These are phyloP conservation scores for Portunus trituberculatus DNA, from an alignment of 1,140 invertebrate genomes.

Conservation along the genomic window DNA sequence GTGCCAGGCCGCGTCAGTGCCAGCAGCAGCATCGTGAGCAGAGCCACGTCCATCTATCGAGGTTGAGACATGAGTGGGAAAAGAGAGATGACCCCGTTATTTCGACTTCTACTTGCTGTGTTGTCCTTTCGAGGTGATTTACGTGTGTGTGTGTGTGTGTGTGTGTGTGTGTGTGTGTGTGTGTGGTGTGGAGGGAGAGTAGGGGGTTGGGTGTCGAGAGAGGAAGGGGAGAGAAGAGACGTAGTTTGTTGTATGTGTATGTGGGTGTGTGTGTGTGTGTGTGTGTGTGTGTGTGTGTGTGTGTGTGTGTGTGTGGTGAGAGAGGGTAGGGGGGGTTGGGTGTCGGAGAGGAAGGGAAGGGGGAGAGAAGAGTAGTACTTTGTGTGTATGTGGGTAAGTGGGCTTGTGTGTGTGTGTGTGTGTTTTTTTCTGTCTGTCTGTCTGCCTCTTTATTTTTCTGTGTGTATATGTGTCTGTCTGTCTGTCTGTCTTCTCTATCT, in stretches of 20 bases:
- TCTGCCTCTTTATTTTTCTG: neutral
- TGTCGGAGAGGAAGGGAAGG: no score
- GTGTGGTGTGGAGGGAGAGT: neutral
- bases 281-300: no score
- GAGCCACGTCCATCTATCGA: neutral
- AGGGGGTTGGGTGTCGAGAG: no score
- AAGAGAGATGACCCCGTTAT: neutral
- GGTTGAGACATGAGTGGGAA: neutral
- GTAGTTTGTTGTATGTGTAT: no score
- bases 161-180: constrained; percentile 11
- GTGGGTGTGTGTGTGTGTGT: no score
- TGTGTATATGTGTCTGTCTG: neutral
- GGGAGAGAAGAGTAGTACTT: neutral
- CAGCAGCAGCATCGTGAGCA: neutral
- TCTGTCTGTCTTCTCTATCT: neutral
- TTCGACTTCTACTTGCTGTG: neutral
- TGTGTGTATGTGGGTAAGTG: neutral
- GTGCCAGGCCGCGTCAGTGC: neutral
- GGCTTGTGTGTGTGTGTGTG: neutral
- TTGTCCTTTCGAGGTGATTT: neutral
- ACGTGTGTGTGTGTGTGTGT: neutral
- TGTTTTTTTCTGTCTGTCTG: neutral
- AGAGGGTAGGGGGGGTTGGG: no score
- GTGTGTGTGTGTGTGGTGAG: no score
- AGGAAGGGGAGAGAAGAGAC: no score